Evolutionary conservation across 2,888 invertebrate species (phyloP).

Genomic region (Lycophotia porphyrea): DNA sequence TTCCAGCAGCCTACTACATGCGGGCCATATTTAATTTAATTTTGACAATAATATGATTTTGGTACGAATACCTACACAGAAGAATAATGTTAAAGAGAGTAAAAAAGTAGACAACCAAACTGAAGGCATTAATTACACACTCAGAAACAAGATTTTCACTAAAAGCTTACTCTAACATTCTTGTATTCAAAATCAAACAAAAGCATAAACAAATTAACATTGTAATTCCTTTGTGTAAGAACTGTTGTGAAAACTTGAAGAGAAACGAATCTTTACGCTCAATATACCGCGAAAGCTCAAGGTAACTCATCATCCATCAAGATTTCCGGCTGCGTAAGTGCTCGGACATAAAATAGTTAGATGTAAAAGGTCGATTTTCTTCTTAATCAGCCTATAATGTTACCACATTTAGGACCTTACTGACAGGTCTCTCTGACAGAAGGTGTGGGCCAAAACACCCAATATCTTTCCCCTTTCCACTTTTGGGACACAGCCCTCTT

Average conservation of each 20-base stretch:
- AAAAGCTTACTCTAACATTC: neutral
- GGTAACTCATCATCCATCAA: conserved; percentile 50
- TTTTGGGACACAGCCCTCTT: neutral
- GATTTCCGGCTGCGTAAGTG: conserved; percentile 44
- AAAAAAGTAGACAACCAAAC: neutral
- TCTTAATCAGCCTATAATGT: neutral
- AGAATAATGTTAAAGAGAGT: neutral
- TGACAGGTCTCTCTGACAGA: neutral
- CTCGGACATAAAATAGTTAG: conserved; percentile 7
- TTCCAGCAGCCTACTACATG: neutral
- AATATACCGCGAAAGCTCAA: conserved; percentile 26
- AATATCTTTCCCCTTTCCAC: neutral
- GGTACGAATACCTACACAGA: neutral
- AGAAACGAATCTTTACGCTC: conserved; percentile 32
- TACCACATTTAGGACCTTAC: neutral
- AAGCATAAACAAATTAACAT: neutral
- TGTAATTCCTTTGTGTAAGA: conserved; percentile 4
- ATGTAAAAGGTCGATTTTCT: neutral
- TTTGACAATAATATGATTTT: neutral
- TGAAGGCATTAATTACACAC: neutral
- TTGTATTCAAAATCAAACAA: neutral
- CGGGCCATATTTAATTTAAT: neutral
- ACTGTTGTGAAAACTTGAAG: conserved; percentile 23
- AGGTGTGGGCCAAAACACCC: neutral
- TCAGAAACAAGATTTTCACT: too few relatives aligned